Base-by-base conservation (phyloP, 1,140 invertebrate species). In the Drosophila biarmipes region DNA sequence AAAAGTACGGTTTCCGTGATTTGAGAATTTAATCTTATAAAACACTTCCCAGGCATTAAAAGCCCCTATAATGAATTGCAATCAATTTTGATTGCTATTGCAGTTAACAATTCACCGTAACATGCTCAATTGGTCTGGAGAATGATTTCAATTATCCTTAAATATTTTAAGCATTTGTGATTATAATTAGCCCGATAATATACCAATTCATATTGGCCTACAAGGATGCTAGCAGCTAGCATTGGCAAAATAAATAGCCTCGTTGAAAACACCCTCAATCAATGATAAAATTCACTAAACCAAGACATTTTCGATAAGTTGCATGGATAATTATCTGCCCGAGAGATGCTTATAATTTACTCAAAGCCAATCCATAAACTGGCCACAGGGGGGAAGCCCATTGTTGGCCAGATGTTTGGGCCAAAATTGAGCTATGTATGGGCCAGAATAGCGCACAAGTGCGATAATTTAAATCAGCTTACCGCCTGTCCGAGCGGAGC, bases 401-500 rank as follows among this genome's bases (percentile, higher is more conserved):
- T 12, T n/a, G 52, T 21, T 58, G 56, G 37, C 37, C 15, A 19
- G 14, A 12, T 19, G 15, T 29, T 55, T 54, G 27, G 5, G 46
- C n/a, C 34, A 35, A 43, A 19, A 43, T 35, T 35, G 48, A 52
- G 49, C 35, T 24, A 69, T 37, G 48, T 51, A 34, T 56, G 21
- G 63, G 38, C 38, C 7, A 15, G 56, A 27, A 55, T n/a, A 10
- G 21, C 63, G 19, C 31, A 34, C 15, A 19, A 51, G 48, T 35
- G 69, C 49, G 35, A 63, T 73, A 54, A 73, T 73, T 72, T 73
- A 63, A 73, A 42, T 55, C 52, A 45, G 52, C 61, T 66, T 75
- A 66, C 61, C 21, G 59, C 19, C 46, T 56, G 72, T 43, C 56
- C 57, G 35, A 15, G 24, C 58, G n/a, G n/a, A 40, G 31, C 45